Percentiles rank a stretch among this genome's conserved stretches.
These are phyloP conservation scores for Pristionchus fissidentatus DNA, from an alignment of 2,888 invertebrate species.

Conservation along the genomic window DNA sequence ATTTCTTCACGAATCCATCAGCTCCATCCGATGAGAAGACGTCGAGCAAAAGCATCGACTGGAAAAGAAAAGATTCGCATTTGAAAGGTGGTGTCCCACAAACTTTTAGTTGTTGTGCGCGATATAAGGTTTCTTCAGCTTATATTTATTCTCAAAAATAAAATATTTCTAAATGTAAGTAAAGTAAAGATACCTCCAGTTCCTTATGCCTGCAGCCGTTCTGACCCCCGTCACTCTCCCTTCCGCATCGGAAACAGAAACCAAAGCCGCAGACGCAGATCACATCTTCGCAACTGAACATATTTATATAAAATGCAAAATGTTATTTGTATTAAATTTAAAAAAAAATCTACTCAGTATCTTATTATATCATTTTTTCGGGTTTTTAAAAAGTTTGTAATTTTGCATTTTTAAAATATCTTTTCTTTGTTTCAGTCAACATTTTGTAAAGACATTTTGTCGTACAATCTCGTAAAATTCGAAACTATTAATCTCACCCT, in stretches of 20 bases:
- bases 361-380: no score
- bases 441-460: no score
- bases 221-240: background rate
- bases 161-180: no score
- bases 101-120: background rate
- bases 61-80: background rate
- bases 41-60: background rate
- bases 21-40: background rate
- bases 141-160: no score
- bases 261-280: background rate
- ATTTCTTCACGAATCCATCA: background rate
- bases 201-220: background rate
- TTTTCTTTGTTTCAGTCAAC: no score
- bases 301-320: background rate
- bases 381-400: no score
- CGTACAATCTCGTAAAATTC: no score
- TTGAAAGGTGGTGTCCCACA: no score
- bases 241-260: background rate
- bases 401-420: no score
- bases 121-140: no score
- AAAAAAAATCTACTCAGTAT: no score
- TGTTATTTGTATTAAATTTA: background rate
- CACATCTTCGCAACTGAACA: background rate
- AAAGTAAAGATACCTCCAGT: slow-evolving; percentile 1
- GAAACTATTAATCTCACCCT: slow-evolving; percentile 11